phyloP scores from a whole-genome alignment of 2,888 invertebrate genomes.

The Ennomos quercinarius region DNA sequence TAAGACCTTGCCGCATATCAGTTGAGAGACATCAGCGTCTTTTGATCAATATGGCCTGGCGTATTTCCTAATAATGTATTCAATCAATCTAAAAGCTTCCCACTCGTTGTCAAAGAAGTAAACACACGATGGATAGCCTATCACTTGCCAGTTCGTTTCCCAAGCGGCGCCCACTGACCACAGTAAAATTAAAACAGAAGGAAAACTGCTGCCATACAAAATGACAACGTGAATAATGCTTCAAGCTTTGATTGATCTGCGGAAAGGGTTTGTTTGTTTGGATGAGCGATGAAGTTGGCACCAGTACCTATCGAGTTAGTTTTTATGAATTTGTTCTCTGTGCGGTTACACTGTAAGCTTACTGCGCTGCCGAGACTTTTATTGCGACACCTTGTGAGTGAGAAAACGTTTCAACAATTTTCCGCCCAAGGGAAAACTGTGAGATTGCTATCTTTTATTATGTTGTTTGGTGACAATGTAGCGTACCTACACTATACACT shows the following conservation, averaged over 20 bases:
- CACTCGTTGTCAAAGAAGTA: slow-evolving; percentile 26
- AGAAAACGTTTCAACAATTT: slow-evolving; percentile 46
- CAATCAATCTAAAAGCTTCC: slow-evolving; percentile 44
- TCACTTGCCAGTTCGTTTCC: slow-evolving; percentile 47
- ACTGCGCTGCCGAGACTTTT: slow-evolving; percentile 34
- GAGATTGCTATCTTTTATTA: slow-evolving; percentile 33
- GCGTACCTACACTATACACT: slow-evolving; percentile 8
- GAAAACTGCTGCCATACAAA: background rate
- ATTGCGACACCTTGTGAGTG: slow-evolving; percentile 43
- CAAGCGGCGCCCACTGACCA: slow-evolving; percentile 50
- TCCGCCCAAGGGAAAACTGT: slow-evolving; percentile 37
- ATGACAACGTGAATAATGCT: too few species aligned
- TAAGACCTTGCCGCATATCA: too few species aligned
- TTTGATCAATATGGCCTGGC: slow-evolving; percentile 20
- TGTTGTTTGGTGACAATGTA: slow-evolving; percentile 34
- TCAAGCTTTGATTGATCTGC: too few species aligned
- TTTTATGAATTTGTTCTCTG: slow-evolving; percentile 11
- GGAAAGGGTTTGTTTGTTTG: too few species aligned
- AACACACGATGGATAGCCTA: slow-evolving; percentile 39
- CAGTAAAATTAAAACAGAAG: slow-evolving; percentile 20
- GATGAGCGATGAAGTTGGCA: too few species aligned
- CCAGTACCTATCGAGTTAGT: background rate
- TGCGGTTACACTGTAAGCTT: slow-evolving; percentile 15
- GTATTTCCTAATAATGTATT: slow-evolving; percentile 35
- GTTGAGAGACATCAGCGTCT: slow-evolving; percentile 4